phyloP scores from a whole-genome alignment of 2,113 vertebrate species.

The Nansenia antarctica region DNA sequence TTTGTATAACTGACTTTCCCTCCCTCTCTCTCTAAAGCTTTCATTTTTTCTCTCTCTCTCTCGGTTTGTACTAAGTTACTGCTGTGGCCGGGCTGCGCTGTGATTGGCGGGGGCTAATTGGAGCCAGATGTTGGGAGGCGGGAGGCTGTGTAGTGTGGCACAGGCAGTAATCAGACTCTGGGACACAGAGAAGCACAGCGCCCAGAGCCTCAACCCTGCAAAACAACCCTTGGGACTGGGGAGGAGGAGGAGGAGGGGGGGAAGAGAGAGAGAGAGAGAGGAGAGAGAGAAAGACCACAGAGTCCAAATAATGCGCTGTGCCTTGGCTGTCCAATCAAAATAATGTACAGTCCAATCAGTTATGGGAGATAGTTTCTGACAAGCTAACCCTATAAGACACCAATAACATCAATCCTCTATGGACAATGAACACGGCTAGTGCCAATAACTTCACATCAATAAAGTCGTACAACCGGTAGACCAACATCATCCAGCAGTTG shows the following conservation, averaged over 20 bases:
- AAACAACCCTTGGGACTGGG: not conserved
- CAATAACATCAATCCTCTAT: not conserved
- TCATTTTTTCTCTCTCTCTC: no score
- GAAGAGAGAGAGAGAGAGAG: no score
- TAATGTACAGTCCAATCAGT: not conserved
- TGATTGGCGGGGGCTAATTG: constrained; percentile 61
- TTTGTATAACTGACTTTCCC: not conserved
- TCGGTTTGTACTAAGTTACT: constrained; percentile 44
- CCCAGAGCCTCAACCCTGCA: not conserved
- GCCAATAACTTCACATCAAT: not conserved
- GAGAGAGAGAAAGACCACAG: not conserved
- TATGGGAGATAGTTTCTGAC: not conserved
- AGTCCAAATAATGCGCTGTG: constrained; percentile 14
- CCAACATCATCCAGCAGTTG: not conserved
- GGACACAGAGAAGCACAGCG: not conserved
- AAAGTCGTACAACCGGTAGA: no score
- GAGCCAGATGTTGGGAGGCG: constrained; percentile 64
- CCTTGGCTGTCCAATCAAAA: not conserved
- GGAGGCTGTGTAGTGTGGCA: constrained; percentile 20
- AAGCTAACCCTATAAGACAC: not conserved
- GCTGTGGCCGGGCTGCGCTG: constrained; percentile 46
- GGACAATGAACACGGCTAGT: constrained; percentile 2
- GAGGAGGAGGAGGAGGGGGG: not conserved
- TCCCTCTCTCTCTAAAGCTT: no score
- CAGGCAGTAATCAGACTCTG: not conserved